Conservation (phyloP, 2,113 vertebrate species). For the Naja naja region DNA sequence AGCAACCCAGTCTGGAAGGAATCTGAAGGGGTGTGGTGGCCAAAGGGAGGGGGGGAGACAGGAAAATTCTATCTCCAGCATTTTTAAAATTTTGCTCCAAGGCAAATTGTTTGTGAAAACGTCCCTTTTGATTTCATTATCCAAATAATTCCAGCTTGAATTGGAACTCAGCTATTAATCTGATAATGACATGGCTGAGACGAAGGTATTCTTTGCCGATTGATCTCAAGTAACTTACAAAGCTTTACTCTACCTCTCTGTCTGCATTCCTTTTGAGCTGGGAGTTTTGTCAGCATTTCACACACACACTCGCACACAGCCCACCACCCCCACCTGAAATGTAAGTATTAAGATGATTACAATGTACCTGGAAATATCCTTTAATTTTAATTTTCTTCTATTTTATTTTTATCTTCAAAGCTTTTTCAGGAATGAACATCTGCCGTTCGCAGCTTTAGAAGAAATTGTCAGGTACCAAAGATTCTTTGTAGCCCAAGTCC, state of each 20-base stretch:
- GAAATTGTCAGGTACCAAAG: conserved; percentile 69
- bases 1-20: conserved; percentile 45
- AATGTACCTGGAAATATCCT: conserved; percentile 75
- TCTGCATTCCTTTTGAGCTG: conserved; percentile 74
- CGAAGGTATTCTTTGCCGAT: conserved; percentile 64
- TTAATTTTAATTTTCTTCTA: conserved; percentile 78
- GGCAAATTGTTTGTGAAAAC: conserved; percentile 74
- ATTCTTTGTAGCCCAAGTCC: conserved; percentile 74
- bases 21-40: conserved; percentile 63
- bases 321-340: conserved; percentile 47
- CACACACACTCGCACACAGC: conserved; percentile 29
- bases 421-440: conserved; percentile 78
- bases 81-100: conserved; percentile 63
- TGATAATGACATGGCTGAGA: conserved; percentile 79
- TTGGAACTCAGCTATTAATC: conserved; percentile 77
- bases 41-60: conserved; percentile 24
- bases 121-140: conserved; percentile 79
- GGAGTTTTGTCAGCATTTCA: conserved; percentile 63
- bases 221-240: conserved; percentile 74
- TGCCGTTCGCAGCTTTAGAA: conserved; percentile 71
- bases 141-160: conserved; percentile 79
- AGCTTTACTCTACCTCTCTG: conserved; percentile 71
- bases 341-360: conserved; percentile 77
- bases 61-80: conserved; percentile 51
- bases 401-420: conserved; percentile 82